These are phyloP conservation scores for Hipparchia sbordonii DNA, from an alignment of 2,888 invertebrate genomes.

Conservation along the genomic window DNA sequence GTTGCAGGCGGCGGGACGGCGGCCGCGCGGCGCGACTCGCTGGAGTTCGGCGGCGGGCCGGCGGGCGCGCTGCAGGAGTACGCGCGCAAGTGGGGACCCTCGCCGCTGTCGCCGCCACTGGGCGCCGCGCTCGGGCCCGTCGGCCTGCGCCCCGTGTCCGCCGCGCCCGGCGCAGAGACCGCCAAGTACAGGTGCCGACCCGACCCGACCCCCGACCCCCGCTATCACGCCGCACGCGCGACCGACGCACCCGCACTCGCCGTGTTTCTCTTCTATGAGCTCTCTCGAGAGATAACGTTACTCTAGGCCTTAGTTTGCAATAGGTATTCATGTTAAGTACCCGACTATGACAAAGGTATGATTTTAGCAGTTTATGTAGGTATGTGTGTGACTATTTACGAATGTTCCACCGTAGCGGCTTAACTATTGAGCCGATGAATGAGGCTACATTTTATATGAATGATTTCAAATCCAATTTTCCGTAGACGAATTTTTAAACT, in stretches of 20 bases:
- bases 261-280: no score
- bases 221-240: background rate
- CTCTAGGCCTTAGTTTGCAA: no score
- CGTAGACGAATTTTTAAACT: no score
- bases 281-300: no score
- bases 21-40: conserved; percentile 75
- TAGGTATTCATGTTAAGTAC: no score
- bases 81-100: conserved; percentile 83
- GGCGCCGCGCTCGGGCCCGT: conserved; percentile 85
- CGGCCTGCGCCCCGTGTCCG: conserved; percentile 84
- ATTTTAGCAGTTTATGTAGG: no score
- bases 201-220: background rate
- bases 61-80: conserved; percentile 74
- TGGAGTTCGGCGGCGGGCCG: conserved; percentile 80
- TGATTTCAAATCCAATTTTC: no score
- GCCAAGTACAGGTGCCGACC: conserved; percentile 85
- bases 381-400: no score
- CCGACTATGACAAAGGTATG: no score
- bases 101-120: conserved; percentile 88
- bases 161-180: conserved; percentile 96
- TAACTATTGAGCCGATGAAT: no score
- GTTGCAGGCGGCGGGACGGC: conserved; percentile 64
- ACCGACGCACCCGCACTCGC: background rate
- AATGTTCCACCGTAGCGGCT: no score
- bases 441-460: no score